Evolutionary conservation across 1,140 invertebrate genomes (phyloP), one percentile per base, ranked within the genome.

Genomic region (Antheraea pernyi): DNA sequence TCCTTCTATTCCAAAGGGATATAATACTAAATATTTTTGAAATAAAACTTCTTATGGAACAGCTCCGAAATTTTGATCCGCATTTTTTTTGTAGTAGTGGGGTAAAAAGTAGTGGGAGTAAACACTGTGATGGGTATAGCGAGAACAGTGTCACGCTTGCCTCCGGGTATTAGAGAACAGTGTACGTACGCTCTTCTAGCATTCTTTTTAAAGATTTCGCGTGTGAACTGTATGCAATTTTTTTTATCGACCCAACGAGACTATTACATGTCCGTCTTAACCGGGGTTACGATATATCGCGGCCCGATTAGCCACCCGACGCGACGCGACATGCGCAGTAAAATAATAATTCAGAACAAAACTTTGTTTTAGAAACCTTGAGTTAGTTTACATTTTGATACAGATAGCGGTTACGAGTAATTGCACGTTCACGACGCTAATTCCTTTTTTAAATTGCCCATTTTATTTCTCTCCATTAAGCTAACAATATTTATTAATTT

Each of bases 321-420:
- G 58, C 59, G 7, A 13, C 22, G 22, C 59, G 22, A 37, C 16
- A 63, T 63, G 61, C 19, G 16, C 61, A n/a, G 61, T 63, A 36
- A 63, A 63, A 63, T 36, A 63, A 63, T 60, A 60, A 60, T 63
- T 63, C 37, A 13, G 61, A 37, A 63, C 59, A 60, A 60, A 36
- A 63, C 59, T 69, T 65, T 71, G 69, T 77, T 74, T 68, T 63
- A 11, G 39, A 11, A 58, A 70, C 75, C 75, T 77, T 77, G 75
- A 77, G 72, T 59, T 39, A 58, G 68, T 64, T 77, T 77, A 62
- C 59, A 19, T 59, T 61, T 68, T 37, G 73, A 75, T 75, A 75
- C 69, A 61, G 53, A 53, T 53, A 53, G 46, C 16, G 46, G 46
- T 53, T 53, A 53, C 46, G 46, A 13, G 46, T 53, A 53, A 53